A percentile compares a stretch with the other conserved stretches of the same genome.
phyloP scores from a whole-genome alignment of 2,888 invertebrate species.

The Cephus pulcher region DNA sequence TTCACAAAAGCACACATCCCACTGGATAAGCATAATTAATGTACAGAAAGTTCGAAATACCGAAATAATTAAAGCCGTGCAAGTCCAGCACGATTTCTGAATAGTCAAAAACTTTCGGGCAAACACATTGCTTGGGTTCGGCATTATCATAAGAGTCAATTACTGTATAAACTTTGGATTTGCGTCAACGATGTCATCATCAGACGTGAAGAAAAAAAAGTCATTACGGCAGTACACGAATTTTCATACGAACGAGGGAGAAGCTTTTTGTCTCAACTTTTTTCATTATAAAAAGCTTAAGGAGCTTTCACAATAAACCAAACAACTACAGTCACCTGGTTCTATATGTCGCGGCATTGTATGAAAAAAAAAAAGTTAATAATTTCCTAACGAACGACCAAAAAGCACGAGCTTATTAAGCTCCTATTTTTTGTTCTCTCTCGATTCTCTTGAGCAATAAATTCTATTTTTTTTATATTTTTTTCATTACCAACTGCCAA shows the following conservation, averaged over 20 bases:
- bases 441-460: not conserved
- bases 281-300: not conserved
- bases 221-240: not conserved
- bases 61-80: not conserved
- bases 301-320: not conserved
- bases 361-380: not conserved
- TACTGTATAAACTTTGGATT: not conserved
- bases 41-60: no score
- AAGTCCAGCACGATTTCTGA: not conserved
- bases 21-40: no score
- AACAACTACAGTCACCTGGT: no score
- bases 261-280: not conserved
- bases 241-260: not conserved
- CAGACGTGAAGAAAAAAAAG: not conserved
- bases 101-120: not conserved
- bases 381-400: no score
- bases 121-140: not conserved
- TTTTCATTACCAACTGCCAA: not conserved
- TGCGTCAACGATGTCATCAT: not conserved
- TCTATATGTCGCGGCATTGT: not conserved
- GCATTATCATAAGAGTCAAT: not conserved
- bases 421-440: not conserved
- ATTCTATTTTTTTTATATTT: not conserved
- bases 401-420: not conserved
- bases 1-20: not conserved